Base-by-base conservation (phyloP, 2,113 vertebrate species). In the Nothocercus nigrocapillus region DNA sequence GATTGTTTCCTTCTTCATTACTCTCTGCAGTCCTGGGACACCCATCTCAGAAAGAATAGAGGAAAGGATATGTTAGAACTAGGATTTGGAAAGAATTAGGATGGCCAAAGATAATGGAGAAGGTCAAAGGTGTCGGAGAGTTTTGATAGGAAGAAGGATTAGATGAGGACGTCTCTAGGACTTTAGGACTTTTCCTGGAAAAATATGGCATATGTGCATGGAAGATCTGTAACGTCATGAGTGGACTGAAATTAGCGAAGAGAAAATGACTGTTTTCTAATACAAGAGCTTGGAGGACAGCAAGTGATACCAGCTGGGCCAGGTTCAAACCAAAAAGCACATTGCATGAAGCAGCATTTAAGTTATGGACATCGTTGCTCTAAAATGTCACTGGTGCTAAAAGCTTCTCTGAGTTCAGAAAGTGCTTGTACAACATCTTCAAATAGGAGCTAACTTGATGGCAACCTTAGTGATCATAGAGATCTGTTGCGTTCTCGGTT, bases 391-490 rank as follows among this genome's bases (percentile, higher is more conserved):
- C 22, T 36, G 54, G 4, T 45, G 24, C 32, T 62, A 27, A 74
- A 44, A 9, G 19, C 42, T 13, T 15, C 20, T 7, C 5, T 0
- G 3, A 7, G 12, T 49, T 72, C 72, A 27, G 58, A 28, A 63
- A 42, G 20, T 11, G 1, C 58, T 67, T 49, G 38, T 18, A 1
- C 15, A 27, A 17, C 6, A 2, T 16, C 45, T 78, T 61, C 28
- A 51, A 6, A 9, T 5, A 2, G 40, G 9, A 27, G 21, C 18
- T 74, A 7, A 0, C 10, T 2, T 11, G 28, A 4, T 69, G 89
- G 3, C 27, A 2, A 2, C 32, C 47, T 64, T 42, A 0, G 16
- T 9, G 5, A 7, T 15, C n/a, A 0, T 2, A 80, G 54, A 22
- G 47, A 24, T 27, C 15, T 22, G 24, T 2, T 12, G 8, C 3